phyloP scores from a whole-genome alignment of 2,888 invertebrate species.

The Lissocephala sabroskyi region DNA sequence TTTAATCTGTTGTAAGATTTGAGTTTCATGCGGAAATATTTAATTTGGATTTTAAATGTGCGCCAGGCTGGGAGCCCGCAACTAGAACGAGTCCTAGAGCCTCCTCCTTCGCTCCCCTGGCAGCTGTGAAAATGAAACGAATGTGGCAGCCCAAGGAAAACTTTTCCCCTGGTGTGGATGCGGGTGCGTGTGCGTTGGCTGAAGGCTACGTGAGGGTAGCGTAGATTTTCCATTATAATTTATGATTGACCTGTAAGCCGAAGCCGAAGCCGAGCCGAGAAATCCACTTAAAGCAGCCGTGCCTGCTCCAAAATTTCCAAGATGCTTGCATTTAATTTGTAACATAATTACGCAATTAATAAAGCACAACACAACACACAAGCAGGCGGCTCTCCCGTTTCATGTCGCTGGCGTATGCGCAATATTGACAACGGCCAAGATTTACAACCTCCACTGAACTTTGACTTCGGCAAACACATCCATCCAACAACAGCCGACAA shows the following conservation, averaged over 20 bases:
- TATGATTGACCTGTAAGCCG: too few species aligned
- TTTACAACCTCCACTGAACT: slow-evolving; percentile 48
- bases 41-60: slow-evolving; percentile 61
- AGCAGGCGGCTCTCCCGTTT: not conserved
- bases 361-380: slow-evolving; percentile 32
- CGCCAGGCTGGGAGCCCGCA: slow-evolving; percentile 49
- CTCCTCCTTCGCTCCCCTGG: not conserved
- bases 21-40: slow-evolving; percentile 61
- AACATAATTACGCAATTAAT: slow-evolving; percentile 56
- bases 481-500: slow-evolving; percentile 2
- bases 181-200: too few species aligned
- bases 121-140: slow-evolving; percentile 39
- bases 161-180: not conserved
- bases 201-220: too few species aligned
- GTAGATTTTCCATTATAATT: too few species aligned
- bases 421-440: slow-evolving; percentile 54
- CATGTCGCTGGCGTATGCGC: slow-evolving; percentile 47
- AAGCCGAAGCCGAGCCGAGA: too few species aligned
- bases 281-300: too few species aligned
- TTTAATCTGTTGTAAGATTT: slow-evolving; percentile 62
- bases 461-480: slow-evolving; percentile 35
- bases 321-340: slow-evolving; percentile 44
- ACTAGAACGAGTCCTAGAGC: not conserved
- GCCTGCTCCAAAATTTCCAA: too few species aligned
- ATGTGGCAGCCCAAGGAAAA: slow-evolving; percentile 36